Base-by-base conservation (phyloP, 53 echinoderm and acorn worm genomes). In the Echinometra lucunter region DNA sequence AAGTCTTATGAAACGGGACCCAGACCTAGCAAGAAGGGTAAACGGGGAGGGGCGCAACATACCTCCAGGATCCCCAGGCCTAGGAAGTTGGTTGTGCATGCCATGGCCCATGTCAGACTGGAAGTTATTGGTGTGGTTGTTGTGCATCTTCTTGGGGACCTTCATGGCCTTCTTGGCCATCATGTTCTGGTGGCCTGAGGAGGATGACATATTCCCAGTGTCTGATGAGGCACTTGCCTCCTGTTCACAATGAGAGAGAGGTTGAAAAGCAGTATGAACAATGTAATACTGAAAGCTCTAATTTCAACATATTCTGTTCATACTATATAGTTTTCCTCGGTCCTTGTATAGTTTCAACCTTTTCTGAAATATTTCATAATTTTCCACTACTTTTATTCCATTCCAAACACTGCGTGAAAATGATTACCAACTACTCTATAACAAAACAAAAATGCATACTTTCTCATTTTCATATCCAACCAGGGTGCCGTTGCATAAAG, bases 191-290 rank as follows among this genome's bases (percentile, higher is more conserved):
- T 82, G 85, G 12, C 82, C 69, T 18, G 96, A 91, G 11, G 95
- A 93, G 32, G 94, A 91, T 15, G 95, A 94, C 28, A 94, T 67
- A 23, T 55, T 70, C 34, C 95, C 97, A 11, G 97, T 96, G 88
- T 97, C 97, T 58, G 97, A 97, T 35, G 97, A 96, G 25, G 93
- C 97, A 83, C 97, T 97, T 13, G 95, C 95, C 93, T 97, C 97
- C 97, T 97, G 91, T 66, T 37, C 6, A 60, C 16, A 25, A 67
- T 12, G 40, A 90, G 58, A 90, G 15, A 89, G 57, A 55, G 32
- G 53, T 56, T 21, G 25, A 45, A 88, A 16, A 88, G 28, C 10
- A 18, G 55, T 42, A 40, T 78, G 78, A 40, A 78, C 19, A 60
- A 60, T 60, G 60, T 25, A 60, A 5, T 23, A 1, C 5, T 19